Base-by-base conservation (phyloP, 2,888 invertebrate species). In the Acanthacorydalis orientalis region DNA sequence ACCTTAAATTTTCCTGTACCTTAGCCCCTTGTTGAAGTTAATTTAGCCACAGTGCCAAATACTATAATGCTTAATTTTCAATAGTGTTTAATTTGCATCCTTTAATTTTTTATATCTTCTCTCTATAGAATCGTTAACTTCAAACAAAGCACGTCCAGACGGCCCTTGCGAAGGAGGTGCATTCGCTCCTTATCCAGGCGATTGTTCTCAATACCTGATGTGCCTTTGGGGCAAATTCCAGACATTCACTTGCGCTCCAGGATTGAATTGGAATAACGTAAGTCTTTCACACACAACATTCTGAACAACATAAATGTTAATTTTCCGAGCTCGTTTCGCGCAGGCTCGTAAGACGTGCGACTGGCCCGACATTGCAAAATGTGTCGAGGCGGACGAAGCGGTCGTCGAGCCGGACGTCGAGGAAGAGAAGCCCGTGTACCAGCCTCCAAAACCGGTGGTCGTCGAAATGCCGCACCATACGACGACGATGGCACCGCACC, bases 221-320 rank as follows among this genome's bases (percentile, higher is more conserved):
- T 90, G 90, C 55, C 67, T 86, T 14, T 87, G 86, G 75, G 85
- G 85, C 33, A 78, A 80, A 56, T 79, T 77, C 49, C 77, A 84
- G 59, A 72, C 76, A 14, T 80, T 78, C 55, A 67, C 76, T 11
- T 90, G 89, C 61, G 74, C 77, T 38, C 70, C 76, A 8, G 83
- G 83, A 11, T 65, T 86, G 33, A 79, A 84, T 54, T 86, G 83
- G 77, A 84, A 82, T 60, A 70, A 73, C 59, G 79, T 79, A 66
- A 65, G 60, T 56, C 11, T 9, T 32, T n/a, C 34, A 6, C 8
- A 8, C 32, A 33, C 11, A 32, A 23, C 38, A 39, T 35, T n/a
- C n/a, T n/a, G n/a, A n/a, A n/a, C n/a, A n/a, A n/a, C n/a, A n/a
- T n/a, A n/a, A n/a, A n/a, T n/a, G n/a, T n/a, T 7, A 41, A 14